Evolutionary conservation across 2,888 invertebrate species (phyloP).

Genomic region (Aspidiotus rigidus): DNA sequence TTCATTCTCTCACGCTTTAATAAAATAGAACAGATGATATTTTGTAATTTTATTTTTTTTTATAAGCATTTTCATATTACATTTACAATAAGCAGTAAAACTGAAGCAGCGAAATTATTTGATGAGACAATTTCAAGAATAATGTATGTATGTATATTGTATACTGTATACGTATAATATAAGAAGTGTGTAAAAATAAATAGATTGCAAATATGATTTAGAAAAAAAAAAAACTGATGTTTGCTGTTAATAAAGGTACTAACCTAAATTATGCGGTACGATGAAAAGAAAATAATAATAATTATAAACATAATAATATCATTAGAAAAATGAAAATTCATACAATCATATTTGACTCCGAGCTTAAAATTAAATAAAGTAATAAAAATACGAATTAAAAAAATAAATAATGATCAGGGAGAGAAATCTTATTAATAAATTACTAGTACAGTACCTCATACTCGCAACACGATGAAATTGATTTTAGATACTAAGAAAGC

Average conservation of each 20-base stretch:
- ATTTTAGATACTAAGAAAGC: neutral
- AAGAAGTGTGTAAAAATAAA: neutral
- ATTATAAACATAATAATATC: neutral
- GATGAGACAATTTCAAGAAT: conserved; percentile 3
- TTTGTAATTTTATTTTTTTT: neutral
- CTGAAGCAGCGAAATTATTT: conserved; percentile 1
- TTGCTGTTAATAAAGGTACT: neutral
- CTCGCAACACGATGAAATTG: no score
- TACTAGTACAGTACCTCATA: no score
- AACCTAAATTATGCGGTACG: conserved; percentile 1
- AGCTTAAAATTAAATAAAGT: neutral
- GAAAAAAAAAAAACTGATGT: neutral
- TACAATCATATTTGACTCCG: neutral
- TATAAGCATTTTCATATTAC: neutral
- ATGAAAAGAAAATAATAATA: neutral
- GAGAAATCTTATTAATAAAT: no score
- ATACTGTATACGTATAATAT: no score
- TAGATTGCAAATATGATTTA: neutral
- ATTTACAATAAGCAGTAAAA: conserved; percentile 9
- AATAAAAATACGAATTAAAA: no score
- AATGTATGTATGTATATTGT: neutral
- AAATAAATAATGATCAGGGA: no score
- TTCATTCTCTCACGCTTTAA: no score
- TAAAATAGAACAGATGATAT: neutral
- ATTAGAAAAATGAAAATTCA: neutral